Evolutionary conservation across 2,113 vertebrate species (phyloP).

Genomic region (Xiphorhynchus elegans): DNA sequence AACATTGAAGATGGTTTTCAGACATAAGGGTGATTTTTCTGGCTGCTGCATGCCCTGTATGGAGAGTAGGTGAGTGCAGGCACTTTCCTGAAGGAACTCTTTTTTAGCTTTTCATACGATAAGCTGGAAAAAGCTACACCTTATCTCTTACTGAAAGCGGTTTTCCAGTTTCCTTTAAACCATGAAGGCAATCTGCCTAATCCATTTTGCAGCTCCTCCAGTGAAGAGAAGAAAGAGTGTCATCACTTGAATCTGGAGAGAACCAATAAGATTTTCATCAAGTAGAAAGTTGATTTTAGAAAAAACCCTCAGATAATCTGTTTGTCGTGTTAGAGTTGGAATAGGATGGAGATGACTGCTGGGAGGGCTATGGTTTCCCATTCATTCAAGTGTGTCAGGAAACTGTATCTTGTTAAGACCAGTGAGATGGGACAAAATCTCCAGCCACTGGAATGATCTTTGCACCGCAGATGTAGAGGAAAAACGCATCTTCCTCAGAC

Average conservation of each 20-base stretch:
- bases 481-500: not conserved
- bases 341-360: not conserved
- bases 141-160: constrained; percentile 33
- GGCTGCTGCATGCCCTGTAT: not conserved
- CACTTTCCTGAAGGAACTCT: not conserved
- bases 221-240: not conserved
- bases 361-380: not conserved
- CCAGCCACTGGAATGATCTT: not conserved
- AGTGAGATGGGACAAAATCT: not conserved
- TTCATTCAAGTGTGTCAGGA: not conserved
- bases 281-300: constrained; percentile 31
- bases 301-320: not conserved
- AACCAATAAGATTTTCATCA: constrained; percentile 50
- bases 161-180: constrained; percentile 54
- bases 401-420: not conserved
- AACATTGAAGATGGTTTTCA: constrained; percentile 32
- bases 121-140: constrained; percentile 45
- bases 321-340: not conserved
- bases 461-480: not conserved
- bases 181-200: constrained; percentile 33
- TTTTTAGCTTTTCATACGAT: not conserved
- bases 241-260: constrained; percentile 35
- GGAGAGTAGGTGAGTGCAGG: constrained; percentile 24
- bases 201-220: constrained; percentile 47
- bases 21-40: constrained; percentile 3